Percentiles rank a stretch among this genome's conserved stretches.
Conservation (phyloP, 1,140 invertebrate genomes). For the Arion vulgaris region DNA sequence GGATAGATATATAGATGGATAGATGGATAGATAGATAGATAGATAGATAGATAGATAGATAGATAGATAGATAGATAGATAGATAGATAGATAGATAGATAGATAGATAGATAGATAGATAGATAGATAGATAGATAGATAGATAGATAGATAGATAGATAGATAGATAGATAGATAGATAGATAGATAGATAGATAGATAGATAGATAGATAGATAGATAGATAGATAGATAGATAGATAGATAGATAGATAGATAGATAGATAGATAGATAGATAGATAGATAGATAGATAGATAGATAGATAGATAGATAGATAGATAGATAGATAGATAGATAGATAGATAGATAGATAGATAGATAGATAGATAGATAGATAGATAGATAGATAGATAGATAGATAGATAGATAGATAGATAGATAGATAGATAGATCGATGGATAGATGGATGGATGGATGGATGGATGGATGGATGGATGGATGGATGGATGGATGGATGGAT, state of each 20-base stretch:
- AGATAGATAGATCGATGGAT: too few relatives aligned
- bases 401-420: neutral
- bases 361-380: neutral
- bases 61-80: neutral
- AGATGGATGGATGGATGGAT: too few relatives aligned
- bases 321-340: neutral
- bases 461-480: too few relatives aligned
- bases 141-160: neutral
- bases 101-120: neutral
- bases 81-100: neutral
- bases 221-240: neutral
- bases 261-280: neutral
- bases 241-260: conserved; percentile 6
- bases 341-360: neutral
- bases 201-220: conserved; percentile 9
- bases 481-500: too few relatives aligned
- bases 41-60: neutral
- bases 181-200: neutral
- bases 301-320: neutral
- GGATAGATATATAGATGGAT: too few relatives aligned
- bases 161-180: neutral
- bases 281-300: neutral
- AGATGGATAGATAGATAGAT: too few relatives aligned
- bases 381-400: neutral
- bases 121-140: neutral